Evolutionary conservation across 2,797 vertebrate species (phyloP).

Genomic region (Ispidina lecontei): DNA sequence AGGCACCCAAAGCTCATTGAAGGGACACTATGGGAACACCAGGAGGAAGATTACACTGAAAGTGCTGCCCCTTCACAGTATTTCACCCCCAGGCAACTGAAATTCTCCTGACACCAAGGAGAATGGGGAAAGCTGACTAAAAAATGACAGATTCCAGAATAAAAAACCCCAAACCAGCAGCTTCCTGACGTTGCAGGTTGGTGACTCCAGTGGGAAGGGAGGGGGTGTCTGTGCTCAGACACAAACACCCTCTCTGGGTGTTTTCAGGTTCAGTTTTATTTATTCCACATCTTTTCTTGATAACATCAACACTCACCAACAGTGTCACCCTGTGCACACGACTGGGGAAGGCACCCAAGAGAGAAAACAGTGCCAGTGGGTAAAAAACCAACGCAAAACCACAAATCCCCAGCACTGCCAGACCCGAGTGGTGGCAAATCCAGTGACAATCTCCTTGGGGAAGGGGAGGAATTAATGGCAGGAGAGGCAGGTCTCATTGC

Average conservation of each 20-base stretch:
- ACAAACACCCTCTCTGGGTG: neutral
- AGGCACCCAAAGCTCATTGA: neutral
- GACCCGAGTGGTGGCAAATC: neutral
- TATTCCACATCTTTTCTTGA: slow-evolving; percentile 21
- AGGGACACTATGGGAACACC: neutral
- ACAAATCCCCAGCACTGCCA: neutral
- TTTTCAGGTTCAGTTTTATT: neutral
- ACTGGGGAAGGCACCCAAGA: neutral
- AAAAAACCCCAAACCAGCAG: too few relatives aligned
- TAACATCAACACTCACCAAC: neutral
- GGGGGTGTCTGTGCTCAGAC: neutral
- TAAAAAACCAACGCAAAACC: neutral
- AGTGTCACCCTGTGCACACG: neutral
- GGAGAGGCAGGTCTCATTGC: neutral
- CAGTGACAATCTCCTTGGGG: neutral
- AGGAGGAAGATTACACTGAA: neutral
- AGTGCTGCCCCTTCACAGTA: accelerated
- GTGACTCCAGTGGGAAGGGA: neutral
- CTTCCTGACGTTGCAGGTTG: neutral
- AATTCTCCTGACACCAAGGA: neutral
- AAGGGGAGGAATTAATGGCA: neutral
- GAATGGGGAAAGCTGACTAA: accelerated
- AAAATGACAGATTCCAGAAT: neutral
- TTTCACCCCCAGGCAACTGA: neutral
- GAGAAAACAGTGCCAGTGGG: neutral